Percentiles rank a stretch among this genome's conserved stretches.
phyloP scores from a whole-genome alignment of 2,888 invertebrate genomes.

The Drosophila antonietae region DNA sequence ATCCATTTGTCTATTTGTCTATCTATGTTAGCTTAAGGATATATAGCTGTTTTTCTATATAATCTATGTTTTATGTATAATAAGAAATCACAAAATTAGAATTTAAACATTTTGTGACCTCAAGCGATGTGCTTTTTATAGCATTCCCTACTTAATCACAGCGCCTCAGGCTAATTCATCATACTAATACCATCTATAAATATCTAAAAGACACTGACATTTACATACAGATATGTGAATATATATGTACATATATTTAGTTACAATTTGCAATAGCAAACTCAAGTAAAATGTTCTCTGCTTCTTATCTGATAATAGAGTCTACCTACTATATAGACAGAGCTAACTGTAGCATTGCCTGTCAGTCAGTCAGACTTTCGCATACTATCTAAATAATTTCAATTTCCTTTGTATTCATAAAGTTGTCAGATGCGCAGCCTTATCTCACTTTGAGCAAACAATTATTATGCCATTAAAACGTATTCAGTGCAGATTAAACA shows the following conservation, averaged over 20 bases:
- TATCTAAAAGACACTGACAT: not conserved
- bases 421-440: constrained; percentile 60
- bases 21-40: not conserved
- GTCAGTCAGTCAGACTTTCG: constrained; percentile 5
- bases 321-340: not conserved
- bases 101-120: not conserved
- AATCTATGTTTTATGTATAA: not conserved
- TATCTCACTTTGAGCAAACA: constrained; percentile 62
- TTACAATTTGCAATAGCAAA: not conserved
- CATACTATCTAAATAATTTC: constrained; percentile 38
- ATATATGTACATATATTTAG: not conserved
- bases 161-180: not conserved
- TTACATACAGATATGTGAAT: not conserved
- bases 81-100: not conserved
- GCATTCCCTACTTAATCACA: not conserved
- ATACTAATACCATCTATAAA: not conserved
- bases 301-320: not conserved
- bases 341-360: constrained; percentile 9
- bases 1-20: not conserved
- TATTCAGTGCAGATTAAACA: constrained; percentile 61
- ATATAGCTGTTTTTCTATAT: not conserved
- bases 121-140: not conserved
- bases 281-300: not conserved
- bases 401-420: constrained; percentile 15
- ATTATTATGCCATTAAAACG: constrained; percentile 67